phyloP scores from a whole-genome alignment of 2,888 invertebrate genomes.

The Neuroscelio doddi region DNA sequence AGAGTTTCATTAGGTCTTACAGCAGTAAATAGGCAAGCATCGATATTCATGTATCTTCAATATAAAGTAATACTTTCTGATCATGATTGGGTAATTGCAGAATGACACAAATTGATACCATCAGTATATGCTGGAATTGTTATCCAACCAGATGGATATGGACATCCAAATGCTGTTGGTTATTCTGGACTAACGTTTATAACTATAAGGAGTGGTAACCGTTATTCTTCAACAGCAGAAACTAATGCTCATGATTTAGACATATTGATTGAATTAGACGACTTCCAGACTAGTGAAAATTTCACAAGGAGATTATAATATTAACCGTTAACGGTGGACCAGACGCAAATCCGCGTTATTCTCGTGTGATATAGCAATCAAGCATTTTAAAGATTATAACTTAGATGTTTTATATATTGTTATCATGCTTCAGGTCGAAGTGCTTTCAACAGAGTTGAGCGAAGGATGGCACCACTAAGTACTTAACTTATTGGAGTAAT shows the following conservation, averaged over 20 bases:
- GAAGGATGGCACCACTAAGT: conserved; percentile 64
- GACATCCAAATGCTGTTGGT: conserved; percentile 58
- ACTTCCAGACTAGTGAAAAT: conserved; percentile 54
- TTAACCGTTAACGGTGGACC: conserved; percentile 54
- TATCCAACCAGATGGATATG: conserved; percentile 51
- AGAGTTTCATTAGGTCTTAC: conserved; percentile 57
- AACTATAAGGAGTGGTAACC: conserved; percentile 58
- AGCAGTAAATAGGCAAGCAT: conserved; percentile 59
- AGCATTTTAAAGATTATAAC: conserved; percentile 52
- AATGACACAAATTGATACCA: conserved; percentile 57
- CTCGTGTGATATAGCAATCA: conserved; percentile 49
- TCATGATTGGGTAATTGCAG: conserved; percentile 59
- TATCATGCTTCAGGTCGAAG: conserved; percentile 64
- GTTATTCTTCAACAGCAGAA: conserved; percentile 51
- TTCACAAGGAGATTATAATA: too few species aligned
- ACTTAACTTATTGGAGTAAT: conserved; percentile 58
- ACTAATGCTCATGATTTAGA: conserved; percentile 45
- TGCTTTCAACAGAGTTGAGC: conserved; percentile 62
- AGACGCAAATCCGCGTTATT: conserved; percentile 54
- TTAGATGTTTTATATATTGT: conserved; percentile 56
- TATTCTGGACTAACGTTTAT: conserved; percentile 70
- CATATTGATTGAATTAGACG: conserved; percentile 42
- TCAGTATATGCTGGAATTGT: conserved; percentile 57
- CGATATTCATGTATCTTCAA: conserved; percentile 57
- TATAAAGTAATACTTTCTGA: conserved; percentile 54